phyloP scores from a whole-genome alignment of 2,113 vertebrate genomes.

The Pygathrix nemaeus region DNA sequence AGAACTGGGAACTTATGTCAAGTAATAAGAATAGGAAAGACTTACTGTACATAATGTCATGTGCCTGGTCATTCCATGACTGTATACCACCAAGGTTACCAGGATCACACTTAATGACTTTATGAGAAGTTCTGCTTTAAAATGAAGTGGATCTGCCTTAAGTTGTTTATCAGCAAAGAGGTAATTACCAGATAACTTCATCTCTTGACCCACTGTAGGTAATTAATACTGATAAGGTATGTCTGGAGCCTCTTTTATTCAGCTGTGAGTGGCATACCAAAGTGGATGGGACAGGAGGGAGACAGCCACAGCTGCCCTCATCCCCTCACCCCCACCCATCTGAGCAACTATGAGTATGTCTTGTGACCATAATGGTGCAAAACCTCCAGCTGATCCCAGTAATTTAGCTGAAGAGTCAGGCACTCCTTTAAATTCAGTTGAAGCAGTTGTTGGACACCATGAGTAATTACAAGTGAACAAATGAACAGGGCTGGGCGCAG shows the following conservation, averaged over 20 bases:
- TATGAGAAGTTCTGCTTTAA: neutral
- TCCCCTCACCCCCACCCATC: neutral
- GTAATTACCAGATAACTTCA: neutral
- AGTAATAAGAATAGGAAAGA: neutral
- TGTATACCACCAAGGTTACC: neutral
- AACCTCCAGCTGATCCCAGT: neutral
- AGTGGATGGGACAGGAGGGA: neutral
- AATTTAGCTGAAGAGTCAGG: neutral
- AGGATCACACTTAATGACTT: neutral
- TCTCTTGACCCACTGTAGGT: neutral
- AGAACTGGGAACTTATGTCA: neutral
- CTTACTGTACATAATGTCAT: neutral
- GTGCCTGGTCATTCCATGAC: neutral
- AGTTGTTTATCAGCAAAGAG: conserved; percentile 13
- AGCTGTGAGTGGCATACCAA: neutral
- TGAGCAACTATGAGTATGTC: neutral
- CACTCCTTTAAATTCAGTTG: neutral
- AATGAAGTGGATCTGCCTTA: neutral
- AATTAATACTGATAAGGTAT: neutral
- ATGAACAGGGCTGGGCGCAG: too few species aligned
- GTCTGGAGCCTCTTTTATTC: neutral
- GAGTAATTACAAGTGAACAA: neutral
- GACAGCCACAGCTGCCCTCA: neutral
- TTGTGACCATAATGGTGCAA: too few species aligned
- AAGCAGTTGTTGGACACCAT: neutral